Base-by-base conservation (phyloP, 2,113 vertebrate species). In the Tinamus guttatus region DNA sequence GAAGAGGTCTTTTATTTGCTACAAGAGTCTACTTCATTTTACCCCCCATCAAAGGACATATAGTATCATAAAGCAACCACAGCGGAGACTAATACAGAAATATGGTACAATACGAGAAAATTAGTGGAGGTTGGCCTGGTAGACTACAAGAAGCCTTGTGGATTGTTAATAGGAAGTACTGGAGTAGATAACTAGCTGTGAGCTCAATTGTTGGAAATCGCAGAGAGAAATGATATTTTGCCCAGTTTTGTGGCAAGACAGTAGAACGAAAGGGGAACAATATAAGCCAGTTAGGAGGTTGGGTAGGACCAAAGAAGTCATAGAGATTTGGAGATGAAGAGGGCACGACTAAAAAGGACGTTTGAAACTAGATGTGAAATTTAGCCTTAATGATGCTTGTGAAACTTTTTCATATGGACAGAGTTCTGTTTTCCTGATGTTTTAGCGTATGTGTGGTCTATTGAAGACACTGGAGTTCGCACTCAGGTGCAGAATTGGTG, bases 1-100 rank as follows among this genome's bases (percentile, higher is more conserved):
- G 85, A 78, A 96, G 91, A 93, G 77, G 94, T 93, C 89, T 93
- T 94, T 96, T 64, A 67, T 93, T 92, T 89, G 62, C 86, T 93
- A 43, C 56, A 83, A 88, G 70, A 94, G 59, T 70, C 87, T 94
- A 68, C 92, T 95, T 94, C 87, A 81, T 90, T 73, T 76, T 91
- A 85, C 45, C 94, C 16, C 16, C 68, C 8, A 0, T 87, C 89
- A 95, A 85, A 97, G 38, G 67, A 70, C 40, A 63, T 83, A 19
- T 47, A 80, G 93, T 85, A 40, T 49, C 75, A 74, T 63, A 85
- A 95, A 95, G 65, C 0, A 1, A 30, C 76, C 75, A 91, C 79
- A 79, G 60, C 80, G 88, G 80, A 88, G 92, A 30, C 85, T 84
- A 54, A 84, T 11, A 47, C 52, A 81, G 85, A 93, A 91, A 90